Base-by-base conservation (phyloP, 2,797 vertebrate genomes). In the Pangasius larnaudii region DNA sequence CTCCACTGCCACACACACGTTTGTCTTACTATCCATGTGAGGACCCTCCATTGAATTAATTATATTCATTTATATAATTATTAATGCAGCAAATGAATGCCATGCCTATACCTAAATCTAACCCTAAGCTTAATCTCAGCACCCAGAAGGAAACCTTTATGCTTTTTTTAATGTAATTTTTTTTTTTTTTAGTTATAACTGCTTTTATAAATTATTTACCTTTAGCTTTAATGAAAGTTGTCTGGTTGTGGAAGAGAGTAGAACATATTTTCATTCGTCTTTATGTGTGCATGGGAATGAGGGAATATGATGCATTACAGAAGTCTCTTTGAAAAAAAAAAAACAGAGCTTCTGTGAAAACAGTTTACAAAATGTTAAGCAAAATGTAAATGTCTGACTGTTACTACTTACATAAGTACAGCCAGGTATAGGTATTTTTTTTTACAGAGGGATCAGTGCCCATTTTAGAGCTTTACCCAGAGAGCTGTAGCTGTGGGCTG, bases 401-500 rank as follows among this genome's bases (percentile, higher is more conserved):
- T 78, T 30, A 22, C 22, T 6, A 78, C n/a, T 1, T 56, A 36
- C 18, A 9, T 22, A 79, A 33, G 14, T 81, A 24, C 0, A 39
- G 61, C 56, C 56, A 81, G 11, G 9, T 8, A 61, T 27, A 16
- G 36, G 18, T 46, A 22, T 22, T 78, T 9, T 19, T 19, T 22
- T 42, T 72, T 14, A 27, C 22, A 79, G 51, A 75, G 46, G 65
- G 86, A 90, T 86, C 49, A 92, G 71, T 74, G 46, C 46, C 39
- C 39, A 33, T 11, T 5, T 58, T 84, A 80, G 30, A 80, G 88
- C 72, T 91, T 86, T n/a, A 80, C 18, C 71, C 82, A 39, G 10
- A 87, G 84, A 24, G 22, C 83, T 59, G 56, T 67, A 61, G 85
- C 84, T 87, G 88, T 86, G 84, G 33, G 53, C 65, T 85, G 79